Evolutionary conservation across 92 coral and sea anemone genomes (phyloP).

Genomic region (Palythoa grandiflora): DNA sequence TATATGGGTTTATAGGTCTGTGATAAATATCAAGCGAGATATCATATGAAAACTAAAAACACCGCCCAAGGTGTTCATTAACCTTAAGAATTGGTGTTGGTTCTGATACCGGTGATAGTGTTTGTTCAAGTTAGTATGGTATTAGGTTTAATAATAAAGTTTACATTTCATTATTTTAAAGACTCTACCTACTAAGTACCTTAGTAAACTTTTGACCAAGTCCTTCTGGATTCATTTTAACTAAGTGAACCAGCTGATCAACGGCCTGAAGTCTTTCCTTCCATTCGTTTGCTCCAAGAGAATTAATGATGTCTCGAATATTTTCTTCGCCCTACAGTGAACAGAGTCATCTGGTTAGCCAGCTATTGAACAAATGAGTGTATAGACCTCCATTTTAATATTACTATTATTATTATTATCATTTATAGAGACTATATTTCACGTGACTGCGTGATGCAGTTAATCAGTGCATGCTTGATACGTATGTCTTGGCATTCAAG

Average conservation of each 20-base stretch:
- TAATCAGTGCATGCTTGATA: too few species aligned
- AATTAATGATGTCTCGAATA: constrained; percentile 71
- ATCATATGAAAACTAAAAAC: too few species aligned
- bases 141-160: not conserved
- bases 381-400: not conserved
- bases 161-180: not conserved
- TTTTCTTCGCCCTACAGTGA: constrained; percentile 84
- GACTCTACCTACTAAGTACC: constrained; percentile 52
- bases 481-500: too few species aligned
- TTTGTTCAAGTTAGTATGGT: not conserved
- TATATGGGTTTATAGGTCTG: too few species aligned
- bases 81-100: too few species aligned
- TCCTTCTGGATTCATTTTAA: constrained; percentile 79
- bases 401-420: too few species aligned
- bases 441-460: too few species aligned
- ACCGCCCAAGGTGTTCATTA: too few species aligned
- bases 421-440: too few species aligned
- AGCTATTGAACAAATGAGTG: not conserved
- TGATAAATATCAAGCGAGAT: too few species aligned
- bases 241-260: constrained; percentile 83
- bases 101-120: too few species aligned
- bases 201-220: constrained; percentile 88
- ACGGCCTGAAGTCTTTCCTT: constrained; percentile 93
- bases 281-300: constrained; percentile 91
- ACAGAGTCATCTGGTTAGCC: not conserved